phyloP scores from a whole-genome alignment of 1,140 invertebrate species.

The Apolygus lucorum region DNA sequence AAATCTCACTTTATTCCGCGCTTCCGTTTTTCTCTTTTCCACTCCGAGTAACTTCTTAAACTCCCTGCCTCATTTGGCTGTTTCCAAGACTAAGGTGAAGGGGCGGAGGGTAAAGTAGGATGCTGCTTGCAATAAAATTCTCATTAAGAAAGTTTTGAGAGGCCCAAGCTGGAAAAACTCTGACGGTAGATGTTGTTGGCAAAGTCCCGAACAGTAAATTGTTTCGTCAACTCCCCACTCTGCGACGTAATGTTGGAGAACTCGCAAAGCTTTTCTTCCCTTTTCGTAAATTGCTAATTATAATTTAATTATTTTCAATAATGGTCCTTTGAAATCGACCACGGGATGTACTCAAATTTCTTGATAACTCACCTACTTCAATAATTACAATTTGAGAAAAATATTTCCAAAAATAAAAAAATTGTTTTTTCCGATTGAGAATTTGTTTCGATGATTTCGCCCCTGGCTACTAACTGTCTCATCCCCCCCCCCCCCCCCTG shows the following conservation, averaged over 20 bases:
- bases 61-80: neutral
- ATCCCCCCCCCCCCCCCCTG: too few relatives aligned
- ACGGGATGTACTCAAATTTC: too few relatives aligned
- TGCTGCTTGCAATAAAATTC: neutral
- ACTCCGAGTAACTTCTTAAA: neutral
- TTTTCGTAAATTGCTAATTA: neutral
- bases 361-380: too few relatives aligned
- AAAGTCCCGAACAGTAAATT: neutral
- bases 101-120: neutral
- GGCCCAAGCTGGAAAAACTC: too few relatives aligned
- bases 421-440: too few relatives aligned
- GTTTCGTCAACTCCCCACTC: neutral
- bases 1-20: neutral
- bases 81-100: neutral
- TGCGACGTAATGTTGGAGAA: neutral
- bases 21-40: neutral
- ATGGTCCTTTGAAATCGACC: too few relatives aligned
- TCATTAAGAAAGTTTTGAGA: neutral
- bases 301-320: neutral
- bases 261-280: neutral
- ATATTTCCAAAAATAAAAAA: too few relatives aligned
- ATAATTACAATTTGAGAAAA: too few relatives aligned
- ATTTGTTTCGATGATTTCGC: too few relatives aligned
- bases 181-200: neutral
- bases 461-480: too few relatives aligned